phyloP scores from a whole-genome alignment of 2,113 vertebrate genomes.

The Grus americana region DNA sequence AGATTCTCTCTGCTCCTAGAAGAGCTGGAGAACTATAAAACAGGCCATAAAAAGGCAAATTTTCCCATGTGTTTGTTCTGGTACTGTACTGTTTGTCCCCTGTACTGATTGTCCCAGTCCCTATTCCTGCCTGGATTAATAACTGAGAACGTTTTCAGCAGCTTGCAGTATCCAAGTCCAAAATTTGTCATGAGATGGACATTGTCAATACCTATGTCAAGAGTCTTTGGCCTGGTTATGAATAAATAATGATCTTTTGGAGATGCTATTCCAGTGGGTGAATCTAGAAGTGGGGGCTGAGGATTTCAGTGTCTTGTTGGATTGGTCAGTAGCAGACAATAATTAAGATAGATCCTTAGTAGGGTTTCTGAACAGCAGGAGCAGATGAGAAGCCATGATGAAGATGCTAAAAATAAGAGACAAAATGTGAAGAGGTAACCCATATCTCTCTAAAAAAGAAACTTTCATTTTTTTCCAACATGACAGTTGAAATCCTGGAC shows the following conservation, averaged over 20 bases:
- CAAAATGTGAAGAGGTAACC: not conserved
- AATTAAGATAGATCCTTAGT: not conserved
- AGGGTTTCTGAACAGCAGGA: not conserved
- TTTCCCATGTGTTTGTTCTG: not conserved
- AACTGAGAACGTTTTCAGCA: not conserved
- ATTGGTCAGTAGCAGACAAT: not conserved
- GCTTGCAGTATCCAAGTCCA: not conserved
- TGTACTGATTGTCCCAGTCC: not conserved
- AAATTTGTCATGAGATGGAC: not conserved
- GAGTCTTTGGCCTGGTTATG: not conserved
- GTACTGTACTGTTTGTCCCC: not conserved
- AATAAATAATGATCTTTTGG: not conserved
- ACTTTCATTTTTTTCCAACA: not conserved
- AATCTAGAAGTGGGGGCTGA: not conserved
- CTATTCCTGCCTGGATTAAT: not conserved
- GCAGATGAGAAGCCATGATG: not conserved
- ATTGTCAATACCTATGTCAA: not conserved
- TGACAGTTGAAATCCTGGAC: not conserved
- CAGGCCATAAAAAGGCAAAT: not conserved
- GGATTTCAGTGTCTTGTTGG: not conserved
- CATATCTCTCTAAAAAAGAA: not conserved
- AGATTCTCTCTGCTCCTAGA: not conserved
- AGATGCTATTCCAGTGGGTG: not conserved
- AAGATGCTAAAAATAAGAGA: not conserved
- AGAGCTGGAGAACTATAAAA: not conserved